A percentile compares a stretch with the other conserved stretches of the same genome.
Evolutionary conservation across 1,140 invertebrate species (phyloP).

Genomic region (Cyrtorhinus lividipennis): DNA sequence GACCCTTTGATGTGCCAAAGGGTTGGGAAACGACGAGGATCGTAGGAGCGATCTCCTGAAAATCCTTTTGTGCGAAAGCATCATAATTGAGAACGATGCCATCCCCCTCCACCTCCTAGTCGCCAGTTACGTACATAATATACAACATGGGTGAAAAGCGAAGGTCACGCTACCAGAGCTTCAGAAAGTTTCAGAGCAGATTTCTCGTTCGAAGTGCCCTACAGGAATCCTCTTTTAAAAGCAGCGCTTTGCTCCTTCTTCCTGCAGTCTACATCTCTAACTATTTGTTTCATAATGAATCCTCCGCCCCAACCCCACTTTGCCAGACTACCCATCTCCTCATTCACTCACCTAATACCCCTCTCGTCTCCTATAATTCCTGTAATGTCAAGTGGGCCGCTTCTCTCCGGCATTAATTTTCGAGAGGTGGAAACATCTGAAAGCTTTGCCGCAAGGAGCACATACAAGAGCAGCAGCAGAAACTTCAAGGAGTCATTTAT

Average conservation of each 20-base stretch:
- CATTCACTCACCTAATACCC: conserved; percentile 7
- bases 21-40: not conserved
- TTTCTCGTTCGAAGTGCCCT: not conserved
- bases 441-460: conserved; percentile 1
- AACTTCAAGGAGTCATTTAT: conserved; percentile 5
- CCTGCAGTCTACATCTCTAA: not conserved
- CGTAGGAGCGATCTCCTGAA: not conserved
- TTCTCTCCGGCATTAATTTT: conserved; percentile 1
- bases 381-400: not conserved
- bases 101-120: not conserved
- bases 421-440: conserved; percentile 9
- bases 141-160: not conserved
- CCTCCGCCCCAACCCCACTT: not conserved
- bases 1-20: not conserved
- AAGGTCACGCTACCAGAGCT: not conserved
- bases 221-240: not conserved
- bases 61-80: not conserved
- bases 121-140: not conserved
- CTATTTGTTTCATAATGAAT: conserved; percentile 9
- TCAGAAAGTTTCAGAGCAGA: not conserved
- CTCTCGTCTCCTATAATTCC: not conserved
- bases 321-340: too few species aligned
- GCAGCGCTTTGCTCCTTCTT: not conserved
- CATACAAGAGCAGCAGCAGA: not conserved
- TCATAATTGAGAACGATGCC: not conserved